A percentile compares a stretch with the other conserved stretches of the same genome.
Evolutionary conservation across 2,888 invertebrate species (phyloP).

Genomic region (Athalia rosae): DNA sequence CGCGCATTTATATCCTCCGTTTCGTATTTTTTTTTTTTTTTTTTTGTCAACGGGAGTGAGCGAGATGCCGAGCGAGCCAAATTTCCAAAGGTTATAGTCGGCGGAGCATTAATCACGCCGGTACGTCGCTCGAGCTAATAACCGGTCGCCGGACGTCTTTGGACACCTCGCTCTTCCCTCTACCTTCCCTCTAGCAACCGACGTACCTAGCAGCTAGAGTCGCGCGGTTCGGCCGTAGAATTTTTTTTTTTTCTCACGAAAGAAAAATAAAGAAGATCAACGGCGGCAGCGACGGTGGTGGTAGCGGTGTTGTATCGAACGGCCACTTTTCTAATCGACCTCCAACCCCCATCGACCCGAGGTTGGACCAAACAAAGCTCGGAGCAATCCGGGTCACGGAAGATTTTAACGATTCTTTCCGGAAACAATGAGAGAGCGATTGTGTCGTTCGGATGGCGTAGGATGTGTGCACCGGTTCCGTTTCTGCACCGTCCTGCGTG

Average conservation of each 20-base stretch:
- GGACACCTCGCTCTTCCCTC: slow-evolving; percentile 2
- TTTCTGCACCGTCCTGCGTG: too few species aligned
- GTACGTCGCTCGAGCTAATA: slow-evolving; percentile 37
- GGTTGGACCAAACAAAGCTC: too few species aligned
- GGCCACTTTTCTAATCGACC: too few species aligned
- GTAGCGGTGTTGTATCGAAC: too few species aligned
- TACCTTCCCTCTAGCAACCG: not conserved
- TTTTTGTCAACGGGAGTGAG: slow-evolving; percentile 47
- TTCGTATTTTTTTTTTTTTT: slow-evolving; percentile 2
- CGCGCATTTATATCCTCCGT: slow-evolving; percentile 67
- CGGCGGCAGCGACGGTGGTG: too few species aligned
- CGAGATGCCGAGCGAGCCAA: slow-evolving; percentile 55
- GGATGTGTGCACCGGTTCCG: too few species aligned
- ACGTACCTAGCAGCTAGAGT: not conserved
- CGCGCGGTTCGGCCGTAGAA: not conserved
- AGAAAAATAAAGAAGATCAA: too few species aligned
- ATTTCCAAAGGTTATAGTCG: slow-evolving; percentile 64
- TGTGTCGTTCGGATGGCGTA: too few species aligned
- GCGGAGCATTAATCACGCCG: slow-evolving; percentile 62
- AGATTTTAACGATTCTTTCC: too few species aligned
- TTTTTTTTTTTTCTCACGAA: not conserved
- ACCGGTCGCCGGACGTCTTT: slow-evolving; percentile 42
- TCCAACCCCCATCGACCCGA: too few species aligned
- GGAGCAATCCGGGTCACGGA: too few species aligned
- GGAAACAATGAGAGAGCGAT: too few species aligned